A percentile compares a stretch with the other conserved stretches of the same genome.
These are phyloP conservation scores for Novumbra hubbsi DNA, from an alignment of 2,797 vertebrate species.

Conservation along the genomic window DNA sequence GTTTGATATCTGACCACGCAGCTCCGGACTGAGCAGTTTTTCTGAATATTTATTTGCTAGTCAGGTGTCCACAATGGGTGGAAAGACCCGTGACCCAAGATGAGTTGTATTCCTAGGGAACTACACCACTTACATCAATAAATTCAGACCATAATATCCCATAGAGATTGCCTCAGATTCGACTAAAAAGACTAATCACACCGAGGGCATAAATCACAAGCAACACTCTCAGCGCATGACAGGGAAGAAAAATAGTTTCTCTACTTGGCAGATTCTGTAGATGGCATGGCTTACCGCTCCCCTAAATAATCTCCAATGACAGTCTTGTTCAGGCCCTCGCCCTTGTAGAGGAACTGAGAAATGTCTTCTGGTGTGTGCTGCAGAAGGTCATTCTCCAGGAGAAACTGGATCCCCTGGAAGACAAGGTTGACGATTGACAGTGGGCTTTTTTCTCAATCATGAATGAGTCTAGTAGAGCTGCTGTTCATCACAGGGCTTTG, in stretches of 20 bases:
- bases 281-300: constrained; percentile 77
- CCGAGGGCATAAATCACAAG: constrained; percentile 42
- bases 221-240: constrained; percentile 18
- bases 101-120: constrained; percentile 37
- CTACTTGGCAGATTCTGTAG: constrained; percentile 2
- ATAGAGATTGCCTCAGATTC: constrained; percentile 4
- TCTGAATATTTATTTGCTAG: constrained; percentile 30
- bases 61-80: constrained; percentile 19
- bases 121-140: constrained; percentile 43
- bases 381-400: constrained; percentile 93
- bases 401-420: constrained; percentile 91
- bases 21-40: background rate
- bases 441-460: constrained; percentile 24
- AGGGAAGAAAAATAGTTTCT: constrained; percentile 16
- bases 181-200: constrained; percentile 46
- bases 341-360: constrained; percentile 97
- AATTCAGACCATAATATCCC: constrained; percentile 49
- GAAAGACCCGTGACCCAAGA: constrained; percentile 36
- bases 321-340: constrained; percentile 96
- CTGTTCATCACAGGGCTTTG: background rate
- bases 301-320: constrained; percentile 97
- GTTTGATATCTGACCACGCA: constrained; percentile 9
- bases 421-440: constrained; percentile 1
- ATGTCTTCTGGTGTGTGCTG: constrained; percentile 92
- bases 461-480: background rate